Evolutionary conservation across 2,888 invertebrate species (phyloP), one percentile per base, ranked within the genome.

Genomic region (Eupithecia subfuscata): DNA sequence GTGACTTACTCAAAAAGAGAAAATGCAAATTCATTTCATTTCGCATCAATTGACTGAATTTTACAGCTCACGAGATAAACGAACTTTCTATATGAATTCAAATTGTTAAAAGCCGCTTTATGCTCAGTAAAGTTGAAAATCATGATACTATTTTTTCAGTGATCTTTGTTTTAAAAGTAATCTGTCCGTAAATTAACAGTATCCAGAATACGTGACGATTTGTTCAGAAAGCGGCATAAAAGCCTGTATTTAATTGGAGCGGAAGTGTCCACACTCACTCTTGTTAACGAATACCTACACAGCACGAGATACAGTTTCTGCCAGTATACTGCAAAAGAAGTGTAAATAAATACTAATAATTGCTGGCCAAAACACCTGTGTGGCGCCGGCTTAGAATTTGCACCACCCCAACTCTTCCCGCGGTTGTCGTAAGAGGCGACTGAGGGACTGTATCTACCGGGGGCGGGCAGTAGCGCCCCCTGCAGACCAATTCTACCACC

Each of bases 241-340:
- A 74, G 70, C 74, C 72, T 72, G 67, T 68, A 71, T 74, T 72
- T 73, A 75, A 74, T 75, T 74, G 71, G 78, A 40, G 71, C 75
- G 75, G 78, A 78, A 75, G 71, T 74, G 72, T 71, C 74, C 75
- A 71, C 74, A 74, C 69, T 52, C n/a, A 68, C 73, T 69, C 71
- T 75, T 70, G 74, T 75, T 75, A 70, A 70, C 78, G 64, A 69
- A 3, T 25, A 60, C 12, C 11, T 14, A 63, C 18, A 22, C 18
- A 30, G 34, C 14, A 25, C 25, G 14, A 25, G 12, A 60, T 25
- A 5, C 14, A 60, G 25, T 60, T 60, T 60, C 25, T 60, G 60
- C 5, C 12, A 6, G 22, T 56, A 48, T 48, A 40, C 30, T 40
- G 9, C 11, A 9, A 11, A 40, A 40, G 1, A 40, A 30, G 30